Evolutionary conservation across 2,113 vertebrate genomes (phyloP).

Genomic region (Neodontobutis hainanensis): DNA sequence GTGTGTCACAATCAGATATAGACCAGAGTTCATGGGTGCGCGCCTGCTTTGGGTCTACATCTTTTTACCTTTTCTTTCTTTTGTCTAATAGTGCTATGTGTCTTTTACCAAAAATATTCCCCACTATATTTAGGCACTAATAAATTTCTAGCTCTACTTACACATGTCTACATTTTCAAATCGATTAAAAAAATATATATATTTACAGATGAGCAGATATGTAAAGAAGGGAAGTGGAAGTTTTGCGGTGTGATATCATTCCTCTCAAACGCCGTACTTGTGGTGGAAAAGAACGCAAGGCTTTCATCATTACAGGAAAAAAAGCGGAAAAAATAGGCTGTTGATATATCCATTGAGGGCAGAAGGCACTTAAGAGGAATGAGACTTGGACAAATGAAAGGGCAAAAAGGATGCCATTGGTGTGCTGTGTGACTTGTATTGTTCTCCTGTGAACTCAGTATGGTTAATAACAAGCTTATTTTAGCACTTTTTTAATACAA

Average conservation of each 20-base stretch:
- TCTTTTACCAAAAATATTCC: slow-evolving; percentile 71
- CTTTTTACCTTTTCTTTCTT: slow-evolving; percentile 16
- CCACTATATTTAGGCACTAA: slow-evolving; percentile 79
- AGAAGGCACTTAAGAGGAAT: slow-evolving; percentile 84
- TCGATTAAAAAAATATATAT: slow-evolving; percentile 57
- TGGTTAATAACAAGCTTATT: neutral
- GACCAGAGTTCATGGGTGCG: slow-evolving; percentile 28
- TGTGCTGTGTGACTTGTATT: slow-evolving; percentile 17
- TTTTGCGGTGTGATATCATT: slow-evolving; percentile 70
- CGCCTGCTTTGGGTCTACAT: slow-evolving; percentile 20
- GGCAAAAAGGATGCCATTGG: slow-evolving; percentile 1
- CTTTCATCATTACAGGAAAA: slow-evolving; percentile 6
- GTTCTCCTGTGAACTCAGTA: neutral
- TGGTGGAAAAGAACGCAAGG: slow-evolving; percentile 25
- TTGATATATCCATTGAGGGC: slow-evolving; percentile 21
- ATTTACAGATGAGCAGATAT: slow-evolving; percentile 74
- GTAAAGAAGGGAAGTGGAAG: slow-evolving; percentile 44
- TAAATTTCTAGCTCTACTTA: slow-evolving; percentile 64
- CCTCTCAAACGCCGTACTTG: slow-evolving; percentile 76
- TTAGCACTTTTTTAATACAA: slow-evolving; percentile 7
- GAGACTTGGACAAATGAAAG: slow-evolving; percentile 57
- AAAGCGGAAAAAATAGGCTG: slow-evolving; percentile 10
- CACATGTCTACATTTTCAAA: slow-evolving; percentile 61
- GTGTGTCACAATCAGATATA: slow-evolving; percentile 14
- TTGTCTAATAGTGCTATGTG: slow-evolving; percentile 60